A percentile compares a stretch with the other conserved stretches of the same genome.
Conservation (phyloP, 2,113 vertebrate genomes). For the Nyctereutes procyonoides region DNA sequence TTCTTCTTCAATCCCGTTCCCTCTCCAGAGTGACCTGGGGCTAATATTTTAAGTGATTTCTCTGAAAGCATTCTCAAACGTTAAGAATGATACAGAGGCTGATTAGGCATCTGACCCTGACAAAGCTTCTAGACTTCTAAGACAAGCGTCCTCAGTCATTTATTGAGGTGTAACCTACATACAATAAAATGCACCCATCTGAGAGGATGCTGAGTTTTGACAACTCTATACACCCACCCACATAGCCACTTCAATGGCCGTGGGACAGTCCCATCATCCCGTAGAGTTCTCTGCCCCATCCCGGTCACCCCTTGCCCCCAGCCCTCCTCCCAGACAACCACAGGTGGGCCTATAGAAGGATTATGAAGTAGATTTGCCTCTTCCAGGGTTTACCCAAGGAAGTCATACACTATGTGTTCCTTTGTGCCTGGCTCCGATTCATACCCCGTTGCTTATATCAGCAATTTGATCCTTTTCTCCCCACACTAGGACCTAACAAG, state of each 20-base stretch:
- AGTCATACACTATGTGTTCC: background rate
- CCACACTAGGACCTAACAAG: background rate
- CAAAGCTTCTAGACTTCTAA: background rate
- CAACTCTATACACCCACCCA: background rate
- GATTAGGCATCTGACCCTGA: background rate
- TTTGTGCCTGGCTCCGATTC: background rate
- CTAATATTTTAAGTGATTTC: background rate
- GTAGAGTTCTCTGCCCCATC: background rate
- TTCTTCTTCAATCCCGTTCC: background rate
- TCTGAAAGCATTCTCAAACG: background rate
- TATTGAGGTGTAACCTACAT: background rate
- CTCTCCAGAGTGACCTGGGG: background rate
- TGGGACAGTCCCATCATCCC: background rate
- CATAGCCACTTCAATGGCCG: background rate
- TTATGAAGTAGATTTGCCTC: background rate
- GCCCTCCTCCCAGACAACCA: background rate
- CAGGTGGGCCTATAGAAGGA: background rate
- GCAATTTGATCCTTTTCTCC: background rate
- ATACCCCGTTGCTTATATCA: background rate
- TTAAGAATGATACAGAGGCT: background rate
- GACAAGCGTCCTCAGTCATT: background rate
- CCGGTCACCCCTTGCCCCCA: background rate
- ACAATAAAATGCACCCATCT: slow-evolving; percentile 1
- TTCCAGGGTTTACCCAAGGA: background rate
- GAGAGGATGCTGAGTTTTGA: background rate